These are phyloP conservation scores for Podilymbus podiceps DNA, from an alignment of 2,113 vertebrate genomes.

Conservation along the genomic window DNA sequence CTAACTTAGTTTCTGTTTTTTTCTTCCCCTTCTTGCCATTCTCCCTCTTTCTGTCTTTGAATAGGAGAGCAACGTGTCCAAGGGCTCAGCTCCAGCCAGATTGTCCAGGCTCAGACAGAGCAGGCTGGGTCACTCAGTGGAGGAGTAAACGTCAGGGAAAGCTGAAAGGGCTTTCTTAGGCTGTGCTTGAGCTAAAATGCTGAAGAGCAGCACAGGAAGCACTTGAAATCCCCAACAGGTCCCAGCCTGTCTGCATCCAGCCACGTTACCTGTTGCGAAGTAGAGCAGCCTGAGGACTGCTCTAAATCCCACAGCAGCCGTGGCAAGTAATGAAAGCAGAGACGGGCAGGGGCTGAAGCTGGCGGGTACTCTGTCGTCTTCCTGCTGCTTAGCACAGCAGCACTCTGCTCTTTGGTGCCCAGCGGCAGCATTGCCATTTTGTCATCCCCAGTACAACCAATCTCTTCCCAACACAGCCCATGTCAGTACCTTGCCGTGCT, in stretches of 20 bases:
- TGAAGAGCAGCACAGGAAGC: background rate
- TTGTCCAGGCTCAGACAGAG: background rate
- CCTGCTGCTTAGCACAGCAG: background rate
- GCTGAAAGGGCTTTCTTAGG: background rate
- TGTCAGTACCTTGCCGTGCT: background rate
- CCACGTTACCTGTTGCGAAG: background rate
- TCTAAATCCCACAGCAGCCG: background rate
- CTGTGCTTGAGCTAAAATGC: background rate
- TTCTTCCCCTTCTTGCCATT: background rate
- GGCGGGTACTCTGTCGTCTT: accelerated
- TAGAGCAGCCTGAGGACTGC: background rate
- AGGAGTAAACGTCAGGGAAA: background rate
- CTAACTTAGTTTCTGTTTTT: slow-evolving; percentile 1
- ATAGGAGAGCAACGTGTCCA: background rate
- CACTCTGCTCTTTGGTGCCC: background rate
- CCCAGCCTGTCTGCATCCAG: background rate
- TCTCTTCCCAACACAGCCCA: background rate
- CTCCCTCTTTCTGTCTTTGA: background rate
- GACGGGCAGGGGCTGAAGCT: background rate
- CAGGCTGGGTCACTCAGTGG: background rate
- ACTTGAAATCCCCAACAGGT: background rate
- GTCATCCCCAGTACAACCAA: background rate
- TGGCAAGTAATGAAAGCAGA: background rate
- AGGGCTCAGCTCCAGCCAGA: slow-evolving; percentile 27
- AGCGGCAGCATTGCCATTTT: background rate